Conservation (phyloP, 2,888 invertebrate genomes). For the Fabriciana adippe region DNA sequence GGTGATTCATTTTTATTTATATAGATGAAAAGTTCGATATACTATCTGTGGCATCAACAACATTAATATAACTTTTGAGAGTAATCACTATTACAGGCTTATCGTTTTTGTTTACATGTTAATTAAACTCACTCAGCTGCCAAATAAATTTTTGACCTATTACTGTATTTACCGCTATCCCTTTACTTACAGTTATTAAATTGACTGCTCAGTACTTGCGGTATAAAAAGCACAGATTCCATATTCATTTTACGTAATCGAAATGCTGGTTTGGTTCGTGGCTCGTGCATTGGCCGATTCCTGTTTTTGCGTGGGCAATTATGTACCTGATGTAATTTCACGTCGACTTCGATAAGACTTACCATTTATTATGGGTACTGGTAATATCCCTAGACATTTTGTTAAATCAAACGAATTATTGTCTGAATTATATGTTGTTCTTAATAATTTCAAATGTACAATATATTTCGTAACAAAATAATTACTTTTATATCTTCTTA, state of each 20-base stretch:
- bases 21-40: conserved; percentile 4
- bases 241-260: conserved; percentile 24
- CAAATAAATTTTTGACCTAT: conserved; percentile 6
- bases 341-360: conserved; percentile 48
- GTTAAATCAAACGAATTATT: conserved; percentile 1
- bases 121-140: conserved; percentile 5
- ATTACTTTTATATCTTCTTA: not conserved
- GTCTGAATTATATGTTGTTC: not conserved
- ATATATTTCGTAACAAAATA: no score
- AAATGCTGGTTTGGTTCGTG: conserved; percentile 32
- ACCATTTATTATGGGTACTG: conserved; percentile 40
- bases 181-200: not conserved
- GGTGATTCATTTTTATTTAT: no score
- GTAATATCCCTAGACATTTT: conserved; percentile 16
- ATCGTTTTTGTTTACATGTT: conserved; percentile 1
- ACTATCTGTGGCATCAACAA: conserved; percentile 4
- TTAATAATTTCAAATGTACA: not conserved
- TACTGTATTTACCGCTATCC: conserved; percentile 8
- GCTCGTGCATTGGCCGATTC: conserved; percentile 20
- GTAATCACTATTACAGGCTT: conserved; percentile 13
- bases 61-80: conserved; percentile 23
- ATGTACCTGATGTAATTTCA: conserved; percentile 60
- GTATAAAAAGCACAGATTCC: conserved; percentile 5
- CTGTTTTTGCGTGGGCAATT: conserved; percentile 37
- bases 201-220: not conserved